Percentiles rank a stretch among this genome's conserved stretches.
Conservation (phyloP, 2,888 invertebrate species). For the Entomobrya multifasciata region DNA sequence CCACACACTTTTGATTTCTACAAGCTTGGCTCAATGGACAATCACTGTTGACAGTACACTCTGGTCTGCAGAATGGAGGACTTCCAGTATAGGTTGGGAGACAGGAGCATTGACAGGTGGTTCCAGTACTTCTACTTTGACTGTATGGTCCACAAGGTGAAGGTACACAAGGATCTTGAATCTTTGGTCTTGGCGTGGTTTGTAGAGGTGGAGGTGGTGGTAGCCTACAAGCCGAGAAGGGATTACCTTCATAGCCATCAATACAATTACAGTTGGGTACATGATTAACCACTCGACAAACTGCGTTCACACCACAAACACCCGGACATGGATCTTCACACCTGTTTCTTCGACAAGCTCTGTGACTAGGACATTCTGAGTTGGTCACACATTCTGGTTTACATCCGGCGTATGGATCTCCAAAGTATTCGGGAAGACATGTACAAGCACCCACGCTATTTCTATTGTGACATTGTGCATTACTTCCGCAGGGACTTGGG, state of each 20-base stretch:
- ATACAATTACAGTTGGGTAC: constrained; percentile 89
- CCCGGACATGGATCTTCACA: constrained; percentile 85
- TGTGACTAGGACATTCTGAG: constrained; percentile 84
- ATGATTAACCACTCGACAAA: constrained; percentile 88
- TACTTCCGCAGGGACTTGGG: constrained; percentile 71
- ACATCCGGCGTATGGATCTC: constrained; percentile 80
- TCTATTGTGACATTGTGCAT: constrained; percentile 80
- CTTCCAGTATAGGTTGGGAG: constrained; percentile 80
- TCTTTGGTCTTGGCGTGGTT: constrained; percentile 22
- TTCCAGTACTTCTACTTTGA: constrained; percentile 83
- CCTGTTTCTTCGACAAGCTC: constrained; percentile 86
- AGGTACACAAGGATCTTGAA: constrained; percentile 59
- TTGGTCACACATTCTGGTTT: constrained; percentile 88
- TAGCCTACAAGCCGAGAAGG: constrained; percentile 75
- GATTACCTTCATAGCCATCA: constrained; percentile 81
- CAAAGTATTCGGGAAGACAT: constrained; percentile 80
- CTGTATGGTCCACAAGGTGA: constrained; percentile 81
- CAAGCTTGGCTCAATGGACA: constrained; percentile 80
- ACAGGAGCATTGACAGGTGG: constrained; percentile 84
- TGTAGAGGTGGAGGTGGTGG: constrained; percentile 74
- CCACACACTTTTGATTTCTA: constrained; percentile 80
- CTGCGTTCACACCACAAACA: constrained; percentile 86
- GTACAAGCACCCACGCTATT: constrained; percentile 81
- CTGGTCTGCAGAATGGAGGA: constrained; percentile 80
- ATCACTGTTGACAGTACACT: constrained; percentile 80